A percentile compares a stretch with the other conserved stretches of the same genome.
phyloP scores from a whole-genome alignment of 2,113 vertebrate species.

The Erinaceus europaeus region DNA sequence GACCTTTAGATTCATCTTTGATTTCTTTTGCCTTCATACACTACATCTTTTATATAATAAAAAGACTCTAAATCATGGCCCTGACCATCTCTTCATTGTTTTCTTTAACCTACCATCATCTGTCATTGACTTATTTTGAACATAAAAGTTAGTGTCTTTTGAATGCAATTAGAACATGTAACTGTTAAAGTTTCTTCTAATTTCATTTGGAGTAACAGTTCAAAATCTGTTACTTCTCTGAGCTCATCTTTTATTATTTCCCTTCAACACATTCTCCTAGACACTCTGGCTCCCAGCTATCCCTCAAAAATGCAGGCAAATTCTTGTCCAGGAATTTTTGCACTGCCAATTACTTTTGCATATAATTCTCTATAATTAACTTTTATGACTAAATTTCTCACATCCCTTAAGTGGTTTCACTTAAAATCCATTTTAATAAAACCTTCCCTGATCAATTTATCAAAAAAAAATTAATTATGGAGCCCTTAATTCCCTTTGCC shows the following conservation, averaged over 20 bases:
- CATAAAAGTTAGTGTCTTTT: background rate
- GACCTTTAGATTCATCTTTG: background rate
- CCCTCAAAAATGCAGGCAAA: background rate
- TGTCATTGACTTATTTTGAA: background rate
- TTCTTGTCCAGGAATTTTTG: background rate
- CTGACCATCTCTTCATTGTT: background rate
- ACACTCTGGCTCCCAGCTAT: background rate
- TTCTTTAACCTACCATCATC: background rate
- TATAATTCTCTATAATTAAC: background rate
- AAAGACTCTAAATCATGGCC: background rate
- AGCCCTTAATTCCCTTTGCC: background rate
- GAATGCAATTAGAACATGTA: background rate
- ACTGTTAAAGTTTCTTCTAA: background rate
- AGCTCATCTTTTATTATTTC: background rate
- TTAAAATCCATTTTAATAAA: background rate
- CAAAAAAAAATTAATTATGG: background rate
- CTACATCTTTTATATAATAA: background rate
- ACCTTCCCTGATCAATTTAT: background rate
- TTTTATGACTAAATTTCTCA: background rate
- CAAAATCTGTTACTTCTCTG: background rate
- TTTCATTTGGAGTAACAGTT: background rate
- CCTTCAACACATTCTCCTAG: background rate
- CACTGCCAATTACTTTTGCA: background rate
- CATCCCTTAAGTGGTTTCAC: background rate
- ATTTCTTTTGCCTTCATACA: background rate